These are phyloP conservation scores for Heliconius melpomene DNA, from an alignment of 1,140 invertebrate genomes.

Conservation along the genomic window DNA sequence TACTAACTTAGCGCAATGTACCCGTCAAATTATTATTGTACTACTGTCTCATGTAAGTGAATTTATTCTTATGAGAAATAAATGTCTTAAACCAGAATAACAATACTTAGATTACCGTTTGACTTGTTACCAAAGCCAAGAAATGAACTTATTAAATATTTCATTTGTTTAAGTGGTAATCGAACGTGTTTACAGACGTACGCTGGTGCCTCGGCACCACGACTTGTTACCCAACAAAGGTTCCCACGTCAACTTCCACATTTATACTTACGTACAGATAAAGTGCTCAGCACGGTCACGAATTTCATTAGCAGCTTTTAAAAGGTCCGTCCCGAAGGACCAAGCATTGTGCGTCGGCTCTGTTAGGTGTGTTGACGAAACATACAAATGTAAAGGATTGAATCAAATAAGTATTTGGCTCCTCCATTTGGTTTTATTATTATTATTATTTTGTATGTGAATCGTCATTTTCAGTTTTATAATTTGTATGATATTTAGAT, in stretches of 20 bases:
- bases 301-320: slow-evolving; percentile 59
- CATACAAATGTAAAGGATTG: not conserved
- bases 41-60: too few relatives aligned
- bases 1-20: too few relatives aligned
- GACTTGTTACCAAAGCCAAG: too few relatives aligned
- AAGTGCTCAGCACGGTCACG: slow-evolving; percentile 48
- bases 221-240: not conserved
- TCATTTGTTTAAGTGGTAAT: too few relatives aligned
- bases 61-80: too few relatives aligned
- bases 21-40: too few relatives aligned
- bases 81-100: too few relatives aligned
- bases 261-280: not conserved
- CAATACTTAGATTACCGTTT: too few relatives aligned
- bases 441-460: not conserved
- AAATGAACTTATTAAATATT: too few relatives aligned
- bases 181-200: too few relatives aligned
- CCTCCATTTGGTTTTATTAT: not conserved
- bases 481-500: not conserved
- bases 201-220: too few relatives aligned
- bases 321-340: slow-evolving; percentile 49
- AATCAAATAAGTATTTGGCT: slow-evolving; percentile 7
- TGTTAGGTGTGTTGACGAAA: slow-evolving; percentile 12
- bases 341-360: slow-evolving; percentile 39
- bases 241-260: not conserved
- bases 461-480: not conserved